Conservation (phyloP, 2,113 vertebrate species). For the Lepus timidus region DNA sequence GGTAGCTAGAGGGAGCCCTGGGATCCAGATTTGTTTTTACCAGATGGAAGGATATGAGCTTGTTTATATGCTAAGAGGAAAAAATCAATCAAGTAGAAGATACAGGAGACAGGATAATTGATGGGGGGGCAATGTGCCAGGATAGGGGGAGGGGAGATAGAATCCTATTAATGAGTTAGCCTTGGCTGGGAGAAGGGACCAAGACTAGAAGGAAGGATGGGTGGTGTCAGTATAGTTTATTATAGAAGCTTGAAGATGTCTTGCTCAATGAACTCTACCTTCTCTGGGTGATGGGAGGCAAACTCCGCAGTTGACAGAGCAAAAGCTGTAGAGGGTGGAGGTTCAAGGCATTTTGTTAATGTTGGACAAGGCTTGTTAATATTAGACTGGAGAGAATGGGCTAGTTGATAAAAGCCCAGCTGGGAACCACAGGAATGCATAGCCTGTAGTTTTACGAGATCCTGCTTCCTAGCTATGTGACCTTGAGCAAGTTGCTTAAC, state of each 20-base stretch:
- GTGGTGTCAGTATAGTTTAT: not conserved
- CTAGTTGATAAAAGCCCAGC: slow-evolving; percentile 3
- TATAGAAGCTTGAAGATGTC: not conserved
- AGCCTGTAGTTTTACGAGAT: not conserved
- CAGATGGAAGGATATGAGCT: not conserved
- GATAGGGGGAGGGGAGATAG: not conserved
- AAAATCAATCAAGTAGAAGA: slow-evolving; percentile 30
- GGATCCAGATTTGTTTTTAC: slow-evolving; percentile 45
- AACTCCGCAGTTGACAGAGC: not conserved
- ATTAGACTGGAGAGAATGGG: slow-evolving; percentile 4
- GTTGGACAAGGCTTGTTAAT: slow-evolving; percentile 16
- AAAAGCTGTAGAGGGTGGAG: not conserved
- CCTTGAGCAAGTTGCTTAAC: not conserved
- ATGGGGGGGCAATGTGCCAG: not conserved
- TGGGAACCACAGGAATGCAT: not conserved
- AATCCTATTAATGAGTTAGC: not conserved
- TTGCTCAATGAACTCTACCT: not conserved
- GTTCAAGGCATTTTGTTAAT: slow-evolving; percentile 25
- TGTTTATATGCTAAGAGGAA: not conserved
- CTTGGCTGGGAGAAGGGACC: not conserved
- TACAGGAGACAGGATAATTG: not conserved
- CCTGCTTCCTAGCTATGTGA: not conserved
- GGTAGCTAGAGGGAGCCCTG: not conserved
- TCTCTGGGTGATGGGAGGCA: not conserved
- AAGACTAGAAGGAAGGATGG: not conserved